Evolutionary conservation across 2,113 vertebrate genomes (phyloP).

Genomic region (Lethenteron reissneri): DNA sequence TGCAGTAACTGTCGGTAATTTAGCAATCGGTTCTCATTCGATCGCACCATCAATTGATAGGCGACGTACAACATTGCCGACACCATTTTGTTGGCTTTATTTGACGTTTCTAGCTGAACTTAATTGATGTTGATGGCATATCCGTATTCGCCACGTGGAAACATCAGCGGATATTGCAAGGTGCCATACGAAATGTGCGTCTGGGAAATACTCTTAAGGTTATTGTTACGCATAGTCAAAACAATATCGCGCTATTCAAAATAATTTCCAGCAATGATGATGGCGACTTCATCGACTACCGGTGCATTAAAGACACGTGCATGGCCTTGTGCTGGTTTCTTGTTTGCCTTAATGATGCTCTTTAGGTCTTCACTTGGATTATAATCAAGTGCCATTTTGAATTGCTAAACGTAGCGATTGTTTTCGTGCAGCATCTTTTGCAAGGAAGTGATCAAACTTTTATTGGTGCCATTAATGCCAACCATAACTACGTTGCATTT

Average conservation of each 20-base stretch:
- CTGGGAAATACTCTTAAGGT: not conserved
- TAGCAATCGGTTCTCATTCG: not conserved
- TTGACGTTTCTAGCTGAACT: not conserved
- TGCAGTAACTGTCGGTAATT: not conserved
- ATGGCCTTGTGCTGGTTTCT: not conserved
- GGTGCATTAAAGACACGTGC: conserved; percentile 1
- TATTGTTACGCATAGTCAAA: not conserved
- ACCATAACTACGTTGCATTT: not conserved
- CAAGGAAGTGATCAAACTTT: not conserved
- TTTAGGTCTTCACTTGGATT: not conserved
- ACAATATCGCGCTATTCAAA: not conserved
- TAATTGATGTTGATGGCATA: not conserved
- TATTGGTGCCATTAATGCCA: not conserved
- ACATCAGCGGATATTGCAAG: not conserved
- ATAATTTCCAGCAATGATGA: conserved; percentile 2
- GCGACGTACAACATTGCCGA: not conserved
- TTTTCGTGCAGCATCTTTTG: not conserved
- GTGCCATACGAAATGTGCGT: not conserved
- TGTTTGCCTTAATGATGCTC: not conserved
- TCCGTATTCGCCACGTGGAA: not conserved
- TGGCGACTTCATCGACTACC: not conserved
- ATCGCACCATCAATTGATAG: not conserved
- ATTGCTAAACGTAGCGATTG: not conserved
- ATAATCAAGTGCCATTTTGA: not conserved
- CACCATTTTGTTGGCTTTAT: not conserved